Base-by-base conservation (phyloP, 2,113 vertebrate genomes). In the Polypterus bichir region DNA sequence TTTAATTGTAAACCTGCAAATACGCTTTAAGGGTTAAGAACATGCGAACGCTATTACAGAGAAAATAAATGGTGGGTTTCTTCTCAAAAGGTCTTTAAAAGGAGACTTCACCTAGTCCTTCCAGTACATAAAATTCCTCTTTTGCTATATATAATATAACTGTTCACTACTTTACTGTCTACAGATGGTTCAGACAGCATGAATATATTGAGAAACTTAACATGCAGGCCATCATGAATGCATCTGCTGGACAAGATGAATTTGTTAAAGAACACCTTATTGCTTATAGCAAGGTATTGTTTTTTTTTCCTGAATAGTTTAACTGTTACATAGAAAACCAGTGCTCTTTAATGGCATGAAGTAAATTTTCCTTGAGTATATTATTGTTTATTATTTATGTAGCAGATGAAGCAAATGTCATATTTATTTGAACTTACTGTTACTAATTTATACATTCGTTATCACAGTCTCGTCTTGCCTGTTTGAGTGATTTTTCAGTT, bases 201-300 rank as follows among this genome's bases (percentile, higher is more conserved):
- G 92, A 95, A 51, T 76, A 74, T 2, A 79, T 95, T 47, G 91
- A 93, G 80, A 98, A 97, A 76, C 84, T 98, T 8, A 98, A 98
- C 74, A 95, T 97, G 86, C 91, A 95, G 44, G 89, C 92, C 1
- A 90, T 97, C 71, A 76, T 98, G 60, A 89, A 87, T 0, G 91
- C 89, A 54, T 83, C 85, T 0, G 48, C 70, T 0, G 78, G 81
- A 66, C 82, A 89, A 51, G 84, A 91, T 3, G 92, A 98, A 78
- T 89, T 88, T 59, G 81, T 98, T 55, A 89, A 88, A 2, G 92
- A 96, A 69, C 75, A 92, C 57, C 84, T 98, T 66, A 86, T 94
- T 63, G 87, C 78, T 10, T 74, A 87, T 0, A 62, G 75, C 68
- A 97, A 97, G 92, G 96, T 98, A 83, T 0, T 4, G 7, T 64